Evolutionary conservation across 2,797 vertebrate genomes (phyloP).

Genomic region (Sebastolobus alascanus): DNA sequence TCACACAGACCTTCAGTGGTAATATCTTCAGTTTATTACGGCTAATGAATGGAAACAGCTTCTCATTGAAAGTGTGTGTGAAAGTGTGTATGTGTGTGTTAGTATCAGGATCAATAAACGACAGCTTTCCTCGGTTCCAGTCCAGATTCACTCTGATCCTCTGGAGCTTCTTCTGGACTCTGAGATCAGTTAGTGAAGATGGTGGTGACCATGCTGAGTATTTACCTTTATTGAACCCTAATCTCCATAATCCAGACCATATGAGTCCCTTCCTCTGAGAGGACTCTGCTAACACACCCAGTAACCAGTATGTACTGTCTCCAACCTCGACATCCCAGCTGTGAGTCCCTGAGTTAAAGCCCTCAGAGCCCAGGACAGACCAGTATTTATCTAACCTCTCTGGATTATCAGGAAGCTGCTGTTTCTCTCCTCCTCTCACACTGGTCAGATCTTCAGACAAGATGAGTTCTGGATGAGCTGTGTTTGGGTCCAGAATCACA

Average conservation of each 20-base stretch:
- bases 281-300: neutral
- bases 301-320: fast-evolving
- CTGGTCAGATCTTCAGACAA: too few relatives aligned
- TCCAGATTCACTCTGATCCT: too few relatives aligned
- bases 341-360: neutral
- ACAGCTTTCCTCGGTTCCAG: too few relatives aligned
- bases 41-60: neutral
- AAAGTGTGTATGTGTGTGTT: too few relatives aligned
- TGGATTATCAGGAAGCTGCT: conserved; percentile 3
- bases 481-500: too few relatives aligned
- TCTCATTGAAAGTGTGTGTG: neutral
- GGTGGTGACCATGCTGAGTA: neutral
- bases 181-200: fast-evolving
- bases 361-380: neutral
- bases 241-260: fast-evolving
- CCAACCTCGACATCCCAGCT: neutral
- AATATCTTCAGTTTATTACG: neutral
- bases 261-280: neutral
- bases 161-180: neutral
- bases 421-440: too few relatives aligned
- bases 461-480: too few relatives aligned
- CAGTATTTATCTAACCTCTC: fast-evolving
- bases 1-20: too few relatives aligned
- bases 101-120: too few relatives aligned
- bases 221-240: fast-evolving